Percentiles rank a stretch among this genome's conserved stretches.
These are phyloP conservation scores for Rhorus exstirpatorius DNA, from an alignment of 2,888 invertebrate genomes.

Conservation along the genomic window DNA sequence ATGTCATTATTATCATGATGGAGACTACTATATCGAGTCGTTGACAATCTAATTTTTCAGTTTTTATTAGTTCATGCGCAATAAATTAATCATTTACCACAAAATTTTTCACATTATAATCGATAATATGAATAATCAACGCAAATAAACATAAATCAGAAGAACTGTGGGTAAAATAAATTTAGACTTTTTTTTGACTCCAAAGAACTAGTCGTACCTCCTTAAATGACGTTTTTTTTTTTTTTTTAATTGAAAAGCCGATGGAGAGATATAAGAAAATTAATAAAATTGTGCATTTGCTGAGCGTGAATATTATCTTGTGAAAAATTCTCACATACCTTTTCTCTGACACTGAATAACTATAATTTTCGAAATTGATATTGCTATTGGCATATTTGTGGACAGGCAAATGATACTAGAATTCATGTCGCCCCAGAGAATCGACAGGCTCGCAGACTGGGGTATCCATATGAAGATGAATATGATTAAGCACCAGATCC, in stretches of 20 bases:
- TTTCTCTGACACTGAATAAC: conserved; percentile 73
- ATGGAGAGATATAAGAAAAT: background rate
- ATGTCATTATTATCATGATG: too few species aligned
- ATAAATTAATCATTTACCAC: too few species aligned
- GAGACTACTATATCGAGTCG: too few species aligned
- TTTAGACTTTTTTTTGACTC: too few species aligned
- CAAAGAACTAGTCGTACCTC: too few species aligned
- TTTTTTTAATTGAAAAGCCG: conserved; percentile 60
- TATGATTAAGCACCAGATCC: conserved; percentile 49
- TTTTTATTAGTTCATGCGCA: too few species aligned
- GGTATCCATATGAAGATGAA: conserved; percentile 64
- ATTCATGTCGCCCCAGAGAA: conserved; percentile 73
- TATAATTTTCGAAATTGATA: conserved; percentile 73
- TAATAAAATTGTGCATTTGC: background rate
- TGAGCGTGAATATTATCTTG: background rate
- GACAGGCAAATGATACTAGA: conserved; percentile 76
- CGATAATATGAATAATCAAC: too few species aligned
- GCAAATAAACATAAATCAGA: too few species aligned
- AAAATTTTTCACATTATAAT: too few species aligned
- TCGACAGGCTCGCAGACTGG: conserved; percentile 61
- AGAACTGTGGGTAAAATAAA: too few species aligned
- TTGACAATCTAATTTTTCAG: too few species aligned
- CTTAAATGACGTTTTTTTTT: background rate
- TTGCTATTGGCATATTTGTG: conserved; percentile 73
- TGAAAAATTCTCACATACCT: conserved; percentile 62